Evolutionary conservation across 2,888 invertebrate species (phyloP), one percentile per base, ranked within the genome.

Genomic region (Muscina levida): DNA sequence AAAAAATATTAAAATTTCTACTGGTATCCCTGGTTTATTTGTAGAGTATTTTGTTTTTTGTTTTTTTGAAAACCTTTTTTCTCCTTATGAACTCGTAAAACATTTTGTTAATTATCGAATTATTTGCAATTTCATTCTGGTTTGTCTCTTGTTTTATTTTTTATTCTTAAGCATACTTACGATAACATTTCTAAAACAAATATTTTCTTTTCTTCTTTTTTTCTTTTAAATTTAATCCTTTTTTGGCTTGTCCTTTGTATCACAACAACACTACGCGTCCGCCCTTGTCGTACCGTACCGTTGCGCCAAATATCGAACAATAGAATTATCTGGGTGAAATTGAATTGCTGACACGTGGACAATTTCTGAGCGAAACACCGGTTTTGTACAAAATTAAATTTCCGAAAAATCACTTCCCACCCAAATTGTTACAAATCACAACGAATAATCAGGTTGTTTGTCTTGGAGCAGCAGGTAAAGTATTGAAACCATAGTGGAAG

Each of bases 291-390:
- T n/a, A 31, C 31, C 8, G 8, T 31, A 31, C 31, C 8, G 8
- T 31, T n/a, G n/a, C 22, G 51, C 46, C 46, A 15, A 17, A 19
- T 51, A 19, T 48, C 59, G 42, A 19, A 53, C 19, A 57, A 1
- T 88, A 94, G 94, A 92, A 91, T 56, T 93, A 93, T 85, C 91
- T 92, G 46, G 94, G 94, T 0, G 91, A 91, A 66, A 89, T 94
- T 57, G 91, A 92, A 80, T 89, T 93, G 4, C 85, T 92, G 0
- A 91, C 91, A 4, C 89, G 91, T 13, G 89, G 89, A 51, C 87
- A 89, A 59, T 87, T 89, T 13, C 77, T 82, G 37, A 84, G 87
- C n/a, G 86, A 90, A 57, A 86, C 88, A 22, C 90, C 91, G 0
- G 88, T 92, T 2, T 84, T 87, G 10, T 94, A 94, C 86, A 91